A percentile compares a stretch with the other conserved stretches of the same genome.
Evolutionary conservation across 2,888 invertebrate species (phyloP).

Genomic region (Caenorhabditis sp.): DNA sequence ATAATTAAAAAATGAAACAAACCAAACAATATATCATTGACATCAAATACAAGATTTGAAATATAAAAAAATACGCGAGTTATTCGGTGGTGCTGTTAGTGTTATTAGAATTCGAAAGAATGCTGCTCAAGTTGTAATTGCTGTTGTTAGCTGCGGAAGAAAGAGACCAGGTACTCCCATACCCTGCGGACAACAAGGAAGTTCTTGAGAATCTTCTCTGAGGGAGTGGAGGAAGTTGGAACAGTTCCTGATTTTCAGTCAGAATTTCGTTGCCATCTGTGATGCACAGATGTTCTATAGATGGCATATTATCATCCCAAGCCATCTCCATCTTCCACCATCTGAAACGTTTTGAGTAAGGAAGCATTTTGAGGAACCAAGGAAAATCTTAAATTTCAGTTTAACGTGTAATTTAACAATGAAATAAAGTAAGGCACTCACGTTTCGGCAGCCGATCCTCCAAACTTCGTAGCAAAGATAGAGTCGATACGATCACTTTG

Average conservation of each 20-base stretch:
- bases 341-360: slow-evolving; percentile 44
- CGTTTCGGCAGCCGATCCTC: slow-evolving; percentile 60
- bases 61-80: no score
- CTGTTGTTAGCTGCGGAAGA: slow-evolving; percentile 34
- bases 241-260: slow-evolving; percentile 41
- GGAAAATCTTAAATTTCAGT: not conserved
- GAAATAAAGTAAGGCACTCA: no score
- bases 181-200: slow-evolving; percentile 63
- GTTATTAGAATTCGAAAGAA: not conserved
- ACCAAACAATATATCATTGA: no score
- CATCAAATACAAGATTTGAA: no score
- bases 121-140: not conserved
- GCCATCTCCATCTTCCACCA: slow-evolving; percentile 73
- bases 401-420: no score
- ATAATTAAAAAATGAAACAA: no score
- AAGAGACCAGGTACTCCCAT: slow-evolving; percentile 66
- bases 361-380: no score
- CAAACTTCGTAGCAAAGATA: slow-evolving; percentile 56
- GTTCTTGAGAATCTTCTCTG: slow-evolving; percentile 53
- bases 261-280: slow-evolving; percentile 45
- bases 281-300: slow-evolving; percentile 37
- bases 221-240: slow-evolving; percentile 41
- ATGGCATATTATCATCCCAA: slow-evolving; percentile 70
- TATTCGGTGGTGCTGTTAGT: not conserved
- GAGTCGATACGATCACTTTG: slow-evolving; percentile 75